These are phyloP conservation scores for Galendromus occidentalis DNA, from an alignment of 1,140 invertebrate genomes.

Conservation along the genomic window DNA sequence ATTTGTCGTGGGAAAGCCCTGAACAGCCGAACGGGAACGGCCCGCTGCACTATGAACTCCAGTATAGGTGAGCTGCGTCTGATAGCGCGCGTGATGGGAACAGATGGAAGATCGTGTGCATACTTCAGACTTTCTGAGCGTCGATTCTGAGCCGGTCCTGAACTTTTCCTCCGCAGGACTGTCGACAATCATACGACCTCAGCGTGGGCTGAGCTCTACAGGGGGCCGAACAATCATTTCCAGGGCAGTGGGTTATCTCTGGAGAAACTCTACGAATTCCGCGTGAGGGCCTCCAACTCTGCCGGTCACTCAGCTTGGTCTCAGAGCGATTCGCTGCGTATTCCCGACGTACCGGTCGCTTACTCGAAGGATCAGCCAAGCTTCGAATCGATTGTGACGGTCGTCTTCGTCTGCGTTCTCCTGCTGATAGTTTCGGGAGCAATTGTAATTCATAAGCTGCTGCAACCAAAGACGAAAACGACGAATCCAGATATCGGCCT, in stretches of 20 bases:
- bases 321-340: conserved; percentile 42
- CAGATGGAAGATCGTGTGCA: no score
- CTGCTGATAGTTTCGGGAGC: conserved; percentile 17
- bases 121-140: no score
- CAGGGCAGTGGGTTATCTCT: conserved; percentile 43
- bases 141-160: no score
- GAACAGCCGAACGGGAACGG: no score
- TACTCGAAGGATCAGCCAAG: neutral
- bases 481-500: conserved; percentile 49
- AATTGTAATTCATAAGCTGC: conserved; percentile 37
- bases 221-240: conserved; percentile 62
- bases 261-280: conserved; percentile 41
- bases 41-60: no score
- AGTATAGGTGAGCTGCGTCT: no score
- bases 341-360: conserved; percentile 35
- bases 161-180: neutral
- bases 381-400: neutral
- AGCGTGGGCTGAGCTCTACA: conserved; percentile 50
- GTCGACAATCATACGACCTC: neutral
- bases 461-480: conserved; percentile 27
- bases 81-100: no score
- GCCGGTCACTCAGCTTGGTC: neutral
- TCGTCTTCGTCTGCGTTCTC: neutral
- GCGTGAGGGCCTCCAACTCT: conserved; percentile 45
- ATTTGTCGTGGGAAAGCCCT: no score